phyloP scores from a whole-genome alignment of 2,888 invertebrate species.

The Hemicrepidius hirtus region DNA sequence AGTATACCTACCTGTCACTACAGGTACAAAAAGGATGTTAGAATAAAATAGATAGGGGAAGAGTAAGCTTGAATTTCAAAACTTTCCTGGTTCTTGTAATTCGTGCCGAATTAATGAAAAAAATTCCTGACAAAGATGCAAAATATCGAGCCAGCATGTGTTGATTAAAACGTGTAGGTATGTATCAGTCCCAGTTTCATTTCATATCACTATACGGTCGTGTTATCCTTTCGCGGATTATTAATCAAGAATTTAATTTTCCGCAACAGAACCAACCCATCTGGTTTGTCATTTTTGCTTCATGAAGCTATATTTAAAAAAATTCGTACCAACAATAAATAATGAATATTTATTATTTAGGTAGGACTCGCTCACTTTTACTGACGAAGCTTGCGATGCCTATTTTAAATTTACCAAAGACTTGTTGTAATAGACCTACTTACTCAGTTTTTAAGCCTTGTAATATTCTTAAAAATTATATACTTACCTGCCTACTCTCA shows the following conservation, averaged over 20 bases:
- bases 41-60: conserved; percentile 33
- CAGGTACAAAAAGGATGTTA: conserved; percentile 28
- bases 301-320: background rate
- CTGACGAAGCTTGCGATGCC: too few species aligned
- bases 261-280: conserved; percentile 14
- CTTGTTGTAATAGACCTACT: background rate
- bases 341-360: background rate
- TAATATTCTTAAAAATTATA: background rate
- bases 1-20: conserved; percentile 34
- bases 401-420: too few species aligned
- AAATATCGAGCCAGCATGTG: background rate
- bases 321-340: background rate
- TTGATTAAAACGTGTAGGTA: conserved; percentile 18
- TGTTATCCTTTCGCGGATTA: conserved; percentile 24
- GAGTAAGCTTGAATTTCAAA: background rate
- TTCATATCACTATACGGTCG: conserved; percentile 6
- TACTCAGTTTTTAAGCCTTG: background rate
- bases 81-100: too few species aligned
- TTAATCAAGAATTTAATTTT: conserved; percentile 27
- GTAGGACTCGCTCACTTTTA: too few species aligned
- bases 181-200: conserved; percentile 18
- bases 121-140: background rate
- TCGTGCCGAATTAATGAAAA: too few species aligned
- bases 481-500: background rate
- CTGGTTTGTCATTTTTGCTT: conserved; percentile 9